Conservation (phyloP, 2,888 invertebrate species). For the Odontomyia ornata region DNA sequence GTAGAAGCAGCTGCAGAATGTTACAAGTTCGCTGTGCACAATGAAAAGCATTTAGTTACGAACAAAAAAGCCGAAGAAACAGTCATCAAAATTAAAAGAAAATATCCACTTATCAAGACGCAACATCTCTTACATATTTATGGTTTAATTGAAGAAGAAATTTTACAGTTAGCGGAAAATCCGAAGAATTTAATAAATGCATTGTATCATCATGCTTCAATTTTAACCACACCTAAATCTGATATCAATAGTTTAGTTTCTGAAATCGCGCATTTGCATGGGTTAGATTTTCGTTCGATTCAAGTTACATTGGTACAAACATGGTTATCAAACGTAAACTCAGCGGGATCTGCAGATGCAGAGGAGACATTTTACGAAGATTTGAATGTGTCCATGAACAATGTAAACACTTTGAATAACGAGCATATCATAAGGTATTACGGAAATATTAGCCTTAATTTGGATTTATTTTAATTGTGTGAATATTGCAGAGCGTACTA, state of each 20-base stretch:
- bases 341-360: conserved; percentile 55
- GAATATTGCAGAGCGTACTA: conserved; percentile 58
- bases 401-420: conserved; percentile 53
- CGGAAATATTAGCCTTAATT: neutral
- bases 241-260: conserved; percentile 61
- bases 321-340: conserved; percentile 58
- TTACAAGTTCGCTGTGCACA: conserved; percentile 59
- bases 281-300: conserved; percentile 57
- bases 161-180: conserved; percentile 60
- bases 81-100: conserved; percentile 60
- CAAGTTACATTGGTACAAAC: conserved; percentile 61
- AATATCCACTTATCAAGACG: conserved; percentile 62
- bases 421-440: conserved; percentile 59
- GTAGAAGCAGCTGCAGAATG: conserved; percentile 63
- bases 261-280: conserved; percentile 59
- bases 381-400: conserved; percentile 52
- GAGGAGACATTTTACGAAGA: conserved; percentile 63
- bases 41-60: conserved; percentile 54
- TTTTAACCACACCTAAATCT: conserved; percentile 59
- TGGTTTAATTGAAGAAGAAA: conserved; percentile 60
- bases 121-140: conserved; percentile 62
- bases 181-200: conserved; percentile 60
- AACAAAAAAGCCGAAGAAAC: conserved; percentile 55
- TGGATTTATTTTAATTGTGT: neutral
- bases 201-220: conserved; percentile 60